Evolutionary conservation across 2,888 invertebrate genomes (phyloP).

Genomic region (Trissolcus japonicus): DNA sequence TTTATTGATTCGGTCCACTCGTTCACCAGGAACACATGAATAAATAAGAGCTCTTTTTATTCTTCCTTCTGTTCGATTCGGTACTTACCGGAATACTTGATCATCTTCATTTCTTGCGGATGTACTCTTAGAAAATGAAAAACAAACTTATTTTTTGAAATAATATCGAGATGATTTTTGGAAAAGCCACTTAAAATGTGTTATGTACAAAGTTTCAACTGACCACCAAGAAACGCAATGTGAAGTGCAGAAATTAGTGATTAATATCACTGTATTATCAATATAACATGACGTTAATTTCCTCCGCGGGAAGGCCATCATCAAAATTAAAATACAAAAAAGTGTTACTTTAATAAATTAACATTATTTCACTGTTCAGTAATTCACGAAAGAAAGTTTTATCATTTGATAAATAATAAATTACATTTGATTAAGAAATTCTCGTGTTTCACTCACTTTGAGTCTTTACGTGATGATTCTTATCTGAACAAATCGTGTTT

Average conservation of each 20-base stretch:
- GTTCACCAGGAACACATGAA: slow-evolving; percentile 70
- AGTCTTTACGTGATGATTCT: not conserved
- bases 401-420: too few species aligned
- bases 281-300: too few species aligned
- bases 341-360: too few species aligned
- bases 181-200: too few species aligned
- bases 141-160: slow-evolving; percentile 1
- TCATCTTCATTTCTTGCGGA: slow-evolving; percentile 4
- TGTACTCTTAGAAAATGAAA: slow-evolving; percentile 1
- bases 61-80: slow-evolving; percentile 38
- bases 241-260: too few species aligned
- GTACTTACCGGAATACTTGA: slow-evolving; percentile 1
- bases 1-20: slow-evolving; percentile 71
- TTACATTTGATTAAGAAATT: slow-evolving; percentile 1
- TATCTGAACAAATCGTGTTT: slow-evolving; percentile 6
- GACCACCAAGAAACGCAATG: too few species aligned
- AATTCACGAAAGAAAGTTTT: too few species aligned
- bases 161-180: not conserved
- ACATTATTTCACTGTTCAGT: too few species aligned
- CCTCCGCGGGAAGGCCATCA: too few species aligned
- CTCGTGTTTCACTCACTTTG: slow-evolving; percentile 1
- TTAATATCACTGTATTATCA: too few species aligned
- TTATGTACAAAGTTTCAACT: too few species aligned
- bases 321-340: too few species aligned
- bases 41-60: slow-evolving; percentile 71